A percentile compares a stretch with the other conserved stretches of the same genome.
These are phyloP conservation scores for Tinamus guttatus DNA, from an alignment of 2,113 vertebrate genomes.

Conservation along the genomic window DNA sequence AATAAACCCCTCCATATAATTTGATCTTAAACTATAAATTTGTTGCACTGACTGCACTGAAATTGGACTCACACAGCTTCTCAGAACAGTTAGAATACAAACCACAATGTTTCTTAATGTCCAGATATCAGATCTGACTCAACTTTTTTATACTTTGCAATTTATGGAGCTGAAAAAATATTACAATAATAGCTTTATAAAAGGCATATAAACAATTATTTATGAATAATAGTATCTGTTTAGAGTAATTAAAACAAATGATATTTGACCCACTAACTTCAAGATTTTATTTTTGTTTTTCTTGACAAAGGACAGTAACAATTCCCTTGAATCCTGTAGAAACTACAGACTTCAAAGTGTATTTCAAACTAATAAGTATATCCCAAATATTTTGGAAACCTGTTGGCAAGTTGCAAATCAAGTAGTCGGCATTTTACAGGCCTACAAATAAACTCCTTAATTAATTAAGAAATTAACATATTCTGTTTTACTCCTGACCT, in stretches of 20 bases:
- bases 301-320: background rate
- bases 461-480: background rate
- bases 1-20: background rate
- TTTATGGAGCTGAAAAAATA: background rate
- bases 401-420: background rate
- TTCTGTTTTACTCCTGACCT: background rate
- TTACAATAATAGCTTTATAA: background rate
- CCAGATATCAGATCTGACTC: background rate
- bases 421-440: background rate
- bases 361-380: background rate
- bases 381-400: background rate
- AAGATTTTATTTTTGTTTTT: constrained; percentile 30
- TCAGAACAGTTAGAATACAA: background rate
- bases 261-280: constrained; percentile 35
- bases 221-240: background rate
- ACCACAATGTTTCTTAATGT: background rate
- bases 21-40: background rate
- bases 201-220: background rate
- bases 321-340: constrained; percentile 16
- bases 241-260: constrained; percentile 13
- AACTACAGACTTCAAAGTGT: background rate
- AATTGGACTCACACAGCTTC: background rate
- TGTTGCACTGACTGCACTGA: background rate
- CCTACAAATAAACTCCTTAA: background rate
- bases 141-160: background rate